phyloP scores from a whole-genome alignment of 92 coral and sea anemone species.

The Epizoanthus stellaris region DNA sequence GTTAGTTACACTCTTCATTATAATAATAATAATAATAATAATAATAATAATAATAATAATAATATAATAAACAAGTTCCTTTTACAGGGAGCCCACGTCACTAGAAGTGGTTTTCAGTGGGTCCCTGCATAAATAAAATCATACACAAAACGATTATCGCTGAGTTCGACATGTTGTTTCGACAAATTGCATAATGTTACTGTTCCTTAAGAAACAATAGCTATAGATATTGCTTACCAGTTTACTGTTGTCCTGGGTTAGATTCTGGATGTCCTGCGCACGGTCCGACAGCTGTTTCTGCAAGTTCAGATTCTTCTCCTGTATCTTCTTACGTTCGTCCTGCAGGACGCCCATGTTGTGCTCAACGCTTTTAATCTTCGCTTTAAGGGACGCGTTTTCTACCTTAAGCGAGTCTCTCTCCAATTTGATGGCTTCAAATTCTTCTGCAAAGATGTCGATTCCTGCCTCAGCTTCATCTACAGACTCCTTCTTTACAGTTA shows the following conservation, averaged over 20 bases:
- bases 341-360: constrained; percentile 70
- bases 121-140: too few species aligned
- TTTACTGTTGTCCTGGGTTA: constrained; percentile 87
- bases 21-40: too few species aligned
- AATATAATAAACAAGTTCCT: too few species aligned
- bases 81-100: too few species aligned
- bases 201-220: neutral
- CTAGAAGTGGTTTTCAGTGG: too few species aligned
- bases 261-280: constrained; percentile 86
- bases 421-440: constrained; percentile 70
- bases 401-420: constrained; percentile 76
- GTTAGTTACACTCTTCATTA: too few species aligned
- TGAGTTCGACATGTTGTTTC: too few species aligned
- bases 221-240: constrained; percentile 40
- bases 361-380: constrained; percentile 65
- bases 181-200: neutral
- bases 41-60: too few species aligned
- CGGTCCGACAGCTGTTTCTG: constrained; percentile 86
- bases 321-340: constrained; percentile 87
- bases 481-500: constrained; percentile 61
- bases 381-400: constrained; percentile 74
- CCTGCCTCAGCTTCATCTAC: constrained; percentile 69
- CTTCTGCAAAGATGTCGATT: constrained; percentile 74
- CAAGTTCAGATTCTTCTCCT: constrained; percentile 80
- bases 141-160: too few species aligned